phyloP scores from a whole-genome alignment of 2,888 invertebrate species.

The Acleris holmiana region DNA sequence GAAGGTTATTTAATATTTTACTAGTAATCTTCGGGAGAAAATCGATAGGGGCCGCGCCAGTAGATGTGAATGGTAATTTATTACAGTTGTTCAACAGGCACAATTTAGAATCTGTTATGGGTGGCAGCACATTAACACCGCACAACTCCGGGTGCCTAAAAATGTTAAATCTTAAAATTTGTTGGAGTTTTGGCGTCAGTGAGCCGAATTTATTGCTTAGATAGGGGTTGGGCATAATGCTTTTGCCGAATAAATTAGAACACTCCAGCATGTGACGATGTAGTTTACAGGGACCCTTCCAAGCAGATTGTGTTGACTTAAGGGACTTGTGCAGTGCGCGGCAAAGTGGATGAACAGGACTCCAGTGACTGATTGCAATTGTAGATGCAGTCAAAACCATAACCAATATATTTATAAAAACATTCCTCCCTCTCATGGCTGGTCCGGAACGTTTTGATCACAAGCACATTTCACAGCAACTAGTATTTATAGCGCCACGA shows the following conservation, averaged over 20 bases:
- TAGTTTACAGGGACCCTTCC: slow-evolving; percentile 1
- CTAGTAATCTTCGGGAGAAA: too few species aligned
- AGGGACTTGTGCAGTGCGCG: neutral
- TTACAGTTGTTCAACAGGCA: too few species aligned
- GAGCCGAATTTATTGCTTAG: neutral
- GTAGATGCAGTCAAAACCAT: neutral
- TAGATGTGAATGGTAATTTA: too few species aligned
- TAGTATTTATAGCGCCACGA: neutral
- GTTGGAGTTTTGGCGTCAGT: slow-evolving; percentile 1
- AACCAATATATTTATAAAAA: neutral
- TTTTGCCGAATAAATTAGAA: neutral
- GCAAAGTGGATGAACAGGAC: neutral
- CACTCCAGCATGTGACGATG: neutral
- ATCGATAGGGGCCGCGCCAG: too few species aligned
- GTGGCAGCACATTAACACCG: slow-evolving; percentile 1
- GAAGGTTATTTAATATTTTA: too few species aligned
- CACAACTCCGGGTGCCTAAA: neutral
- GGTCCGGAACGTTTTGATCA: neutral
- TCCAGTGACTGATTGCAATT: neutral
- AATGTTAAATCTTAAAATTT: neutral
- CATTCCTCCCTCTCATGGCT: slow-evolving; percentile 5
- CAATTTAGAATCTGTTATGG: neutral
- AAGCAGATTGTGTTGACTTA: neutral
- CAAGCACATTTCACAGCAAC: slow-evolving; percentile 9
- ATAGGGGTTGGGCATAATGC: neutral